Evolutionary conservation across 2,797 vertebrate species (phyloP), one percentile per base, ranked within the genome.

Genomic region (Chanos chanos): DNA sequence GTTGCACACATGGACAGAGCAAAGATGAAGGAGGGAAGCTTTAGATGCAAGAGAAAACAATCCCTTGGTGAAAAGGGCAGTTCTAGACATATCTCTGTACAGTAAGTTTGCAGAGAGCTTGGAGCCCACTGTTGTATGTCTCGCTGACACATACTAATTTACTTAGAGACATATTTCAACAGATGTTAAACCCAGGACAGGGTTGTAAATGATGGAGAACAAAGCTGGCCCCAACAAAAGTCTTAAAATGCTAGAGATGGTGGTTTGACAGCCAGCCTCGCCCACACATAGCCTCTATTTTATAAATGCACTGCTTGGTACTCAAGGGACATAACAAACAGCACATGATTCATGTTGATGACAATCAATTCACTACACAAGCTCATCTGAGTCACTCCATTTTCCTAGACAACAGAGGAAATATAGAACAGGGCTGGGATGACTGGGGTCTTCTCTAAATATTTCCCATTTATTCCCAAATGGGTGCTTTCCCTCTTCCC

Each of bases 301-400:
- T 49, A 48, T 47, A 49, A 58, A 61, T 48, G 49, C 34, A 7
- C 24, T 2, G 60, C 66, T 48, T 56, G 24, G 36, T 78, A 74
- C 82, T 79, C 75, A 75, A 80, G 74, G 78, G 72, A 83, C 86
- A 86, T 86, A 86, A 85, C 86, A 86, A 89, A 82, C 81, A 84
- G 80, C 68, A 74, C 79, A 85, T 87, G 87, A 89, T 85, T 87
- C 86, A 87, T 81, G 80, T 84, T 79, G 79, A 81, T 84, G 81
- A 81, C 78, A 78, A 81, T 60, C 78, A 79, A 84, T 83, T 80
- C 81, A 81, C 85, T 85, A 79, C 75, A 75, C 74, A 58, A 78
- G 81, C 84, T 83, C 83, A 86, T 86, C 86, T 86, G 85, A 84
- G 80, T 85, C 85, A 89, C 86, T 86, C 85, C 84, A 86, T 68